Evolutionary conservation across 1,140 invertebrate genomes (phyloP).

Genomic region (Nilaparvata lugens): DNA sequence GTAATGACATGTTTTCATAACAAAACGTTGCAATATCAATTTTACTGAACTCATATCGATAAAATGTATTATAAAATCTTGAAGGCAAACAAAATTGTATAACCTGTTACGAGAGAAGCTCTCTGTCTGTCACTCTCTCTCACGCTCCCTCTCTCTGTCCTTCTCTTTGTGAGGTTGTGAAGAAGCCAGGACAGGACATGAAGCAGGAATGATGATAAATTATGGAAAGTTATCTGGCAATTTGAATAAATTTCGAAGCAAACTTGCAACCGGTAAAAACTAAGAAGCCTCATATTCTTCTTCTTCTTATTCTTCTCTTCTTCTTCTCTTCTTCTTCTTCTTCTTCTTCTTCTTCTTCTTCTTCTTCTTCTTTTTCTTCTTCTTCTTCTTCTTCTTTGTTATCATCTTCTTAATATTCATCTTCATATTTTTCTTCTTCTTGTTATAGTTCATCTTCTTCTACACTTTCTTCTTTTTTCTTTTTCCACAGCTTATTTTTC

Average conservation of each 20-base stretch:
- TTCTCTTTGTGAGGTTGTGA: not conserved
- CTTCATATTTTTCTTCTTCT: not conserved
- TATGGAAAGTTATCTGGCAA: not conserved
- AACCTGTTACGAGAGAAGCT: too few species aligned
- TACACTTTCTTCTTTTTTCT: not conserved
- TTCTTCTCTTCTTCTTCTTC: not conserved
- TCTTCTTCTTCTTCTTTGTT: not conserved
- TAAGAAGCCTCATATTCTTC: not conserved
- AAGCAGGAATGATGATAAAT: too few species aligned
- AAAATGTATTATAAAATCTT: too few species aligned
- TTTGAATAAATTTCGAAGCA: not conserved
- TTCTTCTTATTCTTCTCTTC: conserved; percentile 1
- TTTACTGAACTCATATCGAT: too few species aligned
- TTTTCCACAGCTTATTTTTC: not conserved
- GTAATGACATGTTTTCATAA: too few species aligned
- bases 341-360: conserved; percentile 7
- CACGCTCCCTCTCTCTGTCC: not conserved
- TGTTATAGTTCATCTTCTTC: not conserved
- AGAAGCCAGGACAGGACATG: too few species aligned
- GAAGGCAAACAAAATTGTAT: too few species aligned
- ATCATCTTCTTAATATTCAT: too few species aligned
- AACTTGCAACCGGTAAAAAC: not conserved
- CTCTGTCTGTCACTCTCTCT: not conserved
- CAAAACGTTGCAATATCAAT: too few species aligned
- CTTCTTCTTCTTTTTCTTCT: not conserved